These are phyloP conservation scores for Heliothis subflexa DNA, from an alignment of 1,140 invertebrate genomes.

Conservation along the genomic window DNA sequence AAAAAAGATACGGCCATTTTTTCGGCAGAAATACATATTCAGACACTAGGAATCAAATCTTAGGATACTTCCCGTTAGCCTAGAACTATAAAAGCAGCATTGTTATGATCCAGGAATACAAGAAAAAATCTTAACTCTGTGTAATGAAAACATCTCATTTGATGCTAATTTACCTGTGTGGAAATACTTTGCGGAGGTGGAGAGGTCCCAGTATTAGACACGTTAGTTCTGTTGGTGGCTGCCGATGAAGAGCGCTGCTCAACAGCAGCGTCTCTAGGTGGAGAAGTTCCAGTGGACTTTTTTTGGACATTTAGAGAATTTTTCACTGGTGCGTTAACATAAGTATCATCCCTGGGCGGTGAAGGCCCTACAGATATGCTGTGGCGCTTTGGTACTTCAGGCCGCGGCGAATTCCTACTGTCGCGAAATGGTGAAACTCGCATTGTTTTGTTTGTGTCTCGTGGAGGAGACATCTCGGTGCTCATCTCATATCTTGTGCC, in stretches of 20 bases:
- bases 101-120: no score
- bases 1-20: no score
- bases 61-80: no score
- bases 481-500: conserved; percentile 40
- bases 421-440: conserved; percentile 55
- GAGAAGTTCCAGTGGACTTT: conserved; percentile 74
- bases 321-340: conserved; percentile 17
- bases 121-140: no score
- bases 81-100: no score
- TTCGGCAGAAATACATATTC: no score
- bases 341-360: conserved; percentile 64
- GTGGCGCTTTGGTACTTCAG: conserved; percentile 57
- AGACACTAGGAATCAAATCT: no score
- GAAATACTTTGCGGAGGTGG: conserved; percentile 95
- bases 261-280: conserved; percentile 58
- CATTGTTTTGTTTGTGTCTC: conserved; percentile 47
- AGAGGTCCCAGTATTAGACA: conserved; percentile 90
- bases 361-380: conserved; percentile 77
- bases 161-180: conserved; percentile 89
- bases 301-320: conserved; percentile 60
- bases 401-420: conserved; percentile 43
- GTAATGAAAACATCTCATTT: not conserved
- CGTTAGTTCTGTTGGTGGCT: conserved; percentile 68
- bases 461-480: conserved; percentile 51
- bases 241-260: conserved; percentile 55